Base-by-base conservation (phyloP, 2,797 vertebrate species). In the Epinephelus coioides region DNA sequence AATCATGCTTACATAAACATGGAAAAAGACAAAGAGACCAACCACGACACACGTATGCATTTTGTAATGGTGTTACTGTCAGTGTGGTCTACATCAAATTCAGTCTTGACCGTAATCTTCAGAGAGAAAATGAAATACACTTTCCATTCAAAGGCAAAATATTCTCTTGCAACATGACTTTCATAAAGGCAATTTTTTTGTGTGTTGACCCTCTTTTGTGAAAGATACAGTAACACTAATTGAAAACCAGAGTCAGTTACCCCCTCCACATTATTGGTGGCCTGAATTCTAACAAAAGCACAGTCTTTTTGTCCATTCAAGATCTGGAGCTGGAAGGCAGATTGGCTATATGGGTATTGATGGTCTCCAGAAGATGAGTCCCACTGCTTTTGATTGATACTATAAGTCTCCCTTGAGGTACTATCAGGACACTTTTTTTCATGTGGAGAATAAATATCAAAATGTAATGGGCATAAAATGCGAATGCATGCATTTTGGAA, bases 1-100 rank as follows among this genome's bases (percentile, higher is more conserved):
- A 88, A 90, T 73, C 69, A 55, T 8, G 57, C 74, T 86, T 78
- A 86, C 21, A 68, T 78, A 89, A 82, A 79, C 50, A 55, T 25
- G 63, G 21, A 38, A 63, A 71, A 9, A 69, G 18, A 79, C 49
- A 69, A 43, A 82, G 60, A 69, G 27, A 70, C 10, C 63, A 84
- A 78, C 30, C 1, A 2, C 60, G 71, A 47, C 49, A 55, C 43
- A 71, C 7, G 6, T 19, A 73, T 1, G 19, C 21, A 47, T 73
- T 44, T 68, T 73, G 40, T 60, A 55, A 81, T 64, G 21, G 23
- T 68, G 61, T 76, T 66, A 34, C 11, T n/a, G 43, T 51, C 68
- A 59, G 1, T 34, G 21, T 46, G 23, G 15, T 38, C 9, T 9
- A 21, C 2, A 17, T 51, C 12, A 56, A 15, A 25, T 51, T 56